phyloP scores from a whole-genome alignment of 2,113 vertebrate genomes.

The Gracilinanus agilis region DNA sequence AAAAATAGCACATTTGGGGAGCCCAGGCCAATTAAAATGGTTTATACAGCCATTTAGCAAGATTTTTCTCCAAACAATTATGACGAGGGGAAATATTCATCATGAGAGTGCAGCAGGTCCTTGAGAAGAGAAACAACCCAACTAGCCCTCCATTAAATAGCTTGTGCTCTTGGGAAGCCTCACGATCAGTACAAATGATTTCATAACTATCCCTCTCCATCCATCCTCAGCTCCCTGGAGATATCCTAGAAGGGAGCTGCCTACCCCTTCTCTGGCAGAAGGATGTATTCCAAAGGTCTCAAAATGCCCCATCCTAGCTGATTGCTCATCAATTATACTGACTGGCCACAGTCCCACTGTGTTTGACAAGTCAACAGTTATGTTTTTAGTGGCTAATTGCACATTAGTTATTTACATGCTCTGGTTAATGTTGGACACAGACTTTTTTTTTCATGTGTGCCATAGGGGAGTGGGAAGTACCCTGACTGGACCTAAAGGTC shows the following conservation, averaged over 20 bases:
- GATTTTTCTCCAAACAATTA: constrained; percentile 85
- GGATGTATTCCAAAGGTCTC: background rate
- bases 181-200: constrained; percentile 53
- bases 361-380: background rate
- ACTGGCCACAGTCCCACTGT: constrained; percentile 41
- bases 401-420: constrained; percentile 18
- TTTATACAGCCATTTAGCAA: constrained; percentile 84
- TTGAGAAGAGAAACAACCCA: constrained; percentile 66
- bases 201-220: constrained; percentile 23
- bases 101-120: constrained; percentile 62
- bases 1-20: constrained; percentile 87
- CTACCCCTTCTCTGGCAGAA: constrained; percentile 29
- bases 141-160: constrained; percentile 64
- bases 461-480: background rate
- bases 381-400: background rate
- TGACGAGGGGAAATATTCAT: constrained; percentile 74
- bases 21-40: constrained; percentile 87
- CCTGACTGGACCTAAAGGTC: background rate
- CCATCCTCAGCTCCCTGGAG: constrained; percentile 43
- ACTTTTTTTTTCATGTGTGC: background rate
- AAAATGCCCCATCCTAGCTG: constrained; percentile 38
- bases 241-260: constrained; percentile 47
- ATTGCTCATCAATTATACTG: background rate
- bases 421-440: constrained; percentile 15
- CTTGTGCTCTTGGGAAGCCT: constrained; percentile 54